A percentile compares a stretch with the other conserved stretches of the same genome.
These are phyloP conservation scores for Callosobruchus maculatus DNA, from an alignment of 2,888 invertebrate species.

Conservation along the genomic window DNA sequence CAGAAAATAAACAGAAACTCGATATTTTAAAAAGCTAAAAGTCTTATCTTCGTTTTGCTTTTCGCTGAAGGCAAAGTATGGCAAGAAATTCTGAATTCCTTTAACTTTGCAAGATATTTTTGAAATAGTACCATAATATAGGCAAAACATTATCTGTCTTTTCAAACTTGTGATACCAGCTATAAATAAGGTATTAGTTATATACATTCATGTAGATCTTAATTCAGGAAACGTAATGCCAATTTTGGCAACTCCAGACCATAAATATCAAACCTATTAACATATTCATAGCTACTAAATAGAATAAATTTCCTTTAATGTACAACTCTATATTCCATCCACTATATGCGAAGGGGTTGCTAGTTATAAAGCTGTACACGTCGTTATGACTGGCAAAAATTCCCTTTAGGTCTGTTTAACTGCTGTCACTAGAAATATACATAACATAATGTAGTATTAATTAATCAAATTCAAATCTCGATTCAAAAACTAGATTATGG, in stretches of 20 bases:
- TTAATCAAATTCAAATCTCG: no score
- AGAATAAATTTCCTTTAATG: neutral
- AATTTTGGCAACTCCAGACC: neutral
- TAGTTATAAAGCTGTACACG: neutral
- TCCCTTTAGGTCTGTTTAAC: no score
- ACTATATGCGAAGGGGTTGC: neutral
- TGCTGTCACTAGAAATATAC: no score
- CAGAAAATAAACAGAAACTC: no score
- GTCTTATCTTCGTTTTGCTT: neutral
- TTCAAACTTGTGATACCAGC: neutral
- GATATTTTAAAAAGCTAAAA: no score
- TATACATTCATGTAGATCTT: neutral
- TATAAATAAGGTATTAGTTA: neutral
- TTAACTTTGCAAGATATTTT: no score
- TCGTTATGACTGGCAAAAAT: neutral
- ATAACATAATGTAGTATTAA: no score
- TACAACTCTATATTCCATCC: neutral
- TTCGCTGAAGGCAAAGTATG: no score
- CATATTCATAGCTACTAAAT: neutral
- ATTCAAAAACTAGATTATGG: no score
- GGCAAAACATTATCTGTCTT: no score
- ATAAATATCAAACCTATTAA: neutral
- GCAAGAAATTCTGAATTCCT: no score
- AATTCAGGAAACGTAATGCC: neutral
- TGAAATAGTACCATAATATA: no score